Percentiles rank a stretch among this genome's conserved stretches.
Conservation (phyloP, 2,113 vertebrate species). For the Podarcis muralis region DNA sequence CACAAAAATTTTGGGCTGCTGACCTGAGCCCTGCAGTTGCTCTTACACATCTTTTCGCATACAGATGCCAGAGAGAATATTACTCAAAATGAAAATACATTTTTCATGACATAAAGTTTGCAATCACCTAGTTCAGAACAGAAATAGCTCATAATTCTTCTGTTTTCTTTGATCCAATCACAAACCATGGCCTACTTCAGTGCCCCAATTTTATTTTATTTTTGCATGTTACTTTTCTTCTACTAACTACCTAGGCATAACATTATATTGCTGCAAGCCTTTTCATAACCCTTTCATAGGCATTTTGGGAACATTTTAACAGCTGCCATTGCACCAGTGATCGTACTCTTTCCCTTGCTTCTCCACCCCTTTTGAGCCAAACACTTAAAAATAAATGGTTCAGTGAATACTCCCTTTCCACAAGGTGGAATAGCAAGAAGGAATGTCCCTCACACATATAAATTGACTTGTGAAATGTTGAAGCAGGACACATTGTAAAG, state of each 20-base stretch:
- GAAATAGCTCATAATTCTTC: not conserved
- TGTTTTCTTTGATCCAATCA: not conserved
- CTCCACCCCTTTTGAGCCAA: not conserved
- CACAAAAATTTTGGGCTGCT: not conserved
- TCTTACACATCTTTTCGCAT: not conserved
- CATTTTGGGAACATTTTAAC: not conserved
- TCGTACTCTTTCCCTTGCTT: not conserved
- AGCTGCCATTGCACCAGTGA: not conserved
- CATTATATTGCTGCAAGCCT: not conserved
- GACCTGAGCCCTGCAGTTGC: not conserved
- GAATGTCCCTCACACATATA: not conserved
- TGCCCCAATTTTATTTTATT: not conserved
- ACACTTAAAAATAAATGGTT: not conserved
- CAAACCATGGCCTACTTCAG: not conserved
- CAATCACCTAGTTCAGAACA: not conserved
- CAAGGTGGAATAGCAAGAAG: not conserved
- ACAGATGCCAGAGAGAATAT: not conserved
- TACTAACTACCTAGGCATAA: not conserved
- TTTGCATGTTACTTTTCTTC: not conserved
- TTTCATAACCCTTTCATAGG: not conserved
- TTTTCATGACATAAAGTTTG: not conserved
- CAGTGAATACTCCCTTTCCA: not conserved
- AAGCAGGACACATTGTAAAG: not conserved
- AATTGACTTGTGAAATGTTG: not conserved
- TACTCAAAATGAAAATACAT: not conserved